phyloP scores from a whole-genome alignment of 2,113 vertebrate species.

The Microtus ochrogaster region DNA sequence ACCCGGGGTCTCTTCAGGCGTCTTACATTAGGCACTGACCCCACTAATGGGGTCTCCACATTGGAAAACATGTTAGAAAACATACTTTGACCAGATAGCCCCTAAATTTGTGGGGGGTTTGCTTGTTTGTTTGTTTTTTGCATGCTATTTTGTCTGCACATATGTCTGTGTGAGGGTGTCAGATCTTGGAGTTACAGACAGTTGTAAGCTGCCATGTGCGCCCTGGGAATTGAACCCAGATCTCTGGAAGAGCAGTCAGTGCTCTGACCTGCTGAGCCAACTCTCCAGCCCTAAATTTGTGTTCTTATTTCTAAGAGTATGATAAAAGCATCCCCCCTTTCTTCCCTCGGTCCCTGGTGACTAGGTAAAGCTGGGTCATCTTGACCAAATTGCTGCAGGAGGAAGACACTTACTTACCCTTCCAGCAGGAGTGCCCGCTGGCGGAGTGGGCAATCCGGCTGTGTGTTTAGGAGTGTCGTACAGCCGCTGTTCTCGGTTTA shows the following conservation, averaged over 20 bases:
- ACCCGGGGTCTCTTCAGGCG: background rate
- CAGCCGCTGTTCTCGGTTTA: background rate
- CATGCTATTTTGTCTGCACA: too few species aligned
- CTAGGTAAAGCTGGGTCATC: background rate
- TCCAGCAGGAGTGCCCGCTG: background rate
- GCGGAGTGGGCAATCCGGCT: background rate
- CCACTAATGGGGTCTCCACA: background rate
- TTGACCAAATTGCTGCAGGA: background rate
- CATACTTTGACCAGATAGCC: background rate
- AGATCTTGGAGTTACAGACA: too few species aligned
- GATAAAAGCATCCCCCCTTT: background rate
- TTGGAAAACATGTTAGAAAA: background rate
- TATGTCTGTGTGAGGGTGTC: too few species aligned
- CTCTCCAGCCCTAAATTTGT: too few species aligned
- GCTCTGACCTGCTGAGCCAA: too few species aligned
- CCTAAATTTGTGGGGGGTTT: background rate
- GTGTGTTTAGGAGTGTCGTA: background rate
- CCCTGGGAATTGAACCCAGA: too few species aligned
- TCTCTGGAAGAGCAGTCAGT: too few species aligned
- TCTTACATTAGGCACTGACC: background rate
- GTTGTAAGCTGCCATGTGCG: too few species aligned
- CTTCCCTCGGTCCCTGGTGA: background rate
- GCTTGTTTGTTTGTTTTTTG: too few species aligned
- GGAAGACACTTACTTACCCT: background rate
- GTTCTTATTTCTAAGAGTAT: slow-evolving; percentile 14